Evolutionary conservation across 2,113 vertebrate genomes (phyloP), one percentile per base, ranked within the genome.

Genomic region (Gallinago jamesoni): DNA sequence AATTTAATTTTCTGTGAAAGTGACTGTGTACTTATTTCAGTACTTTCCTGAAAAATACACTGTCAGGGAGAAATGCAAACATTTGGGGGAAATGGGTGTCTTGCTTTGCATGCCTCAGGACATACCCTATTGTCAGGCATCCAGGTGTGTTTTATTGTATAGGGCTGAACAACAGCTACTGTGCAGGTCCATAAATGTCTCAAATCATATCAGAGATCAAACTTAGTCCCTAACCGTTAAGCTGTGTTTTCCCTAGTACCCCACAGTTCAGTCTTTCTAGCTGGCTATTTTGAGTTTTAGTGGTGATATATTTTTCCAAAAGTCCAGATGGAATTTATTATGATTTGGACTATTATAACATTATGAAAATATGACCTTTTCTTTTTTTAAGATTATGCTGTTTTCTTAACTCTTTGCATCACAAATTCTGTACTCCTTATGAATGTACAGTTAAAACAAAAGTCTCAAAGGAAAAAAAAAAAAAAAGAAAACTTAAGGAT

Each of bases 311-410:
- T 37, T 95, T 96, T 92, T 97, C 91, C 94, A 95, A 70, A 96
- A 94, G 62, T 89, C 94, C 97, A 98, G 94, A 96, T 97, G 96
- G 91, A 85, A 72, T 79, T 87, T 84, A 86, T 97, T 97, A 96
- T 20, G 35, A 30, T 92, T 96, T 97, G 89, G 92, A 91, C 90
- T 86, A 57, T 86, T 80, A 76, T 53, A 92, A 12, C 37, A n/a
- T 68, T 90, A 81, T 59, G 82, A 97, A 97, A 96, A 90, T 67
- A 95, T 89, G 87, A 96, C 48, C 69, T 90, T 94, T 53, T 48
- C 67, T 91, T 85, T 86, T 86, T 33, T 67, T 22, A 70, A 92
- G 88, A 81, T 70, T 72, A 45, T 53, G 23, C 3, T 6, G 24
- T 43, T 86, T 93, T 83, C 64, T 95, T 96, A 96, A 94, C 92